Evolutionary conservation across 2,113 vertebrate species (phyloP), one percentile per base, ranked within the genome.

Genomic region (Megaleporinus macrocephalus): DNA sequence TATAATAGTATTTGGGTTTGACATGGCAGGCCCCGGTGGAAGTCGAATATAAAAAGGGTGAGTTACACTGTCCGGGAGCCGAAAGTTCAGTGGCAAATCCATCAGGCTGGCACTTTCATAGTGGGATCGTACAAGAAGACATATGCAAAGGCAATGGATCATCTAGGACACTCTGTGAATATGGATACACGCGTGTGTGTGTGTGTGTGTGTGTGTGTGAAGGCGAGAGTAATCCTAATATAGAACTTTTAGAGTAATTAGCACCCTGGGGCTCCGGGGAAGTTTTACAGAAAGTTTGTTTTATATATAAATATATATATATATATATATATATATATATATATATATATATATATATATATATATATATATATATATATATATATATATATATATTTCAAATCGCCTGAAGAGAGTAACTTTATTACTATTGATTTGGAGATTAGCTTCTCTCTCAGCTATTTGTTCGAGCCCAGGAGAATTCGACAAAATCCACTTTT

Each of bases 1-100:
- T 76, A 87, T 82, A 90, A 90, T 82, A 92, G 91, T 93, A 92
- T 94, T 94, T 91, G 88, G 87, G 91, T 93, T 92, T 87, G 79
- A 92, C 92, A 91, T 65, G 51, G 84, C 86, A 84, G 88, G 76
- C 76, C 78, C 73, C 65, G 81, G 78, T 80, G 89, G 88, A 91
- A 88, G 88, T 86, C 89, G 83, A 90, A 87, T 86, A 89, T 44
- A 85, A 88, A 86, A 81, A 84, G 83, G 27, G 44, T 53, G 72
- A 87, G 79, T 66, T 84, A 74, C 62, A 76, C 76, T 86, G 72
- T 83, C 78, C 73, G 68, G 77, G 81, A 78, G 76, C 73, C 29
- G 77, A 86, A 87, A 87, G 87, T 89, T 84, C 86, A 81, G 11
- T 26, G 66, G 80, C 49, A 71, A 87, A 85, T 80, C 82, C 84